Percentiles rank a stretch among this genome's conserved stretches.
phyloP scores from a whole-genome alignment of 2,113 vertebrate species.

The Campylomormyrus tamandua region DNA sequence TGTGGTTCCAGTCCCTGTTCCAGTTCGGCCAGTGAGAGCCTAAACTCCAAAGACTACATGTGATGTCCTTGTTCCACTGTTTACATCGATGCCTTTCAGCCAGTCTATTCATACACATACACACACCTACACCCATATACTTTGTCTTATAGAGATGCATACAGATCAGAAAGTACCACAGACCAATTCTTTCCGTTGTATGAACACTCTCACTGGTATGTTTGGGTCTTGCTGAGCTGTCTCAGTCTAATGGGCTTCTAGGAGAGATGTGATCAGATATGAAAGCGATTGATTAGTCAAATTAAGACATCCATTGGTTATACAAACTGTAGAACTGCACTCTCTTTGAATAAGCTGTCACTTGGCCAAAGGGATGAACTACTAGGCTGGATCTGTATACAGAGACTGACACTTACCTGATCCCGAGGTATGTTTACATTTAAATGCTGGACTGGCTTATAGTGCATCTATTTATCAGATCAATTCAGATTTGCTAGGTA shows the following conservation, averaged over 20 bases:
- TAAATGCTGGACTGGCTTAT: neutral
- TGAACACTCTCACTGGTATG: neutral
- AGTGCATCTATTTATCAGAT: constrained; percentile 14
- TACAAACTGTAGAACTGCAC: neutral
- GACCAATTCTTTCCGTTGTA: neutral
- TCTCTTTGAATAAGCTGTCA: neutral
- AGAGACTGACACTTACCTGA: constrained; percentile 20
- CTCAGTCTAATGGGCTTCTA: neutral
- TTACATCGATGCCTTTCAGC: constrained; percentile 15
- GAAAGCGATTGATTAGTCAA: constrained; percentile 13
- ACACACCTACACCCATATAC: neutral
- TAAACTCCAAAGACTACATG: neutral
- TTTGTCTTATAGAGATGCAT: neutral
- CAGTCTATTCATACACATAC: neutral
- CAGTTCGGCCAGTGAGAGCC: constrained; percentile 22
- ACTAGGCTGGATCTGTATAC: neutral
- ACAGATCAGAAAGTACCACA: neutral
- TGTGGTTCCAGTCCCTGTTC: constrained; percentile 10
- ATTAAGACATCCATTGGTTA: constrained; percentile 12
- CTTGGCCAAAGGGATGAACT: neutral
- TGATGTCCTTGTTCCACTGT: neutral
- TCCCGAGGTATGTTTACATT: constrained; percentile 36
- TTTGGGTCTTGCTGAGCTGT: neutral
- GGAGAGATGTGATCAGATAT: neutral
- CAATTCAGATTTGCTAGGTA: constrained; percentile 11